Percentiles rank a stretch among this genome's conserved stretches.
These are phyloP conservation scores for Drymonia ruficornis DNA, from an alignment of 2,888 invertebrate species.

Conservation along the genomic window DNA sequence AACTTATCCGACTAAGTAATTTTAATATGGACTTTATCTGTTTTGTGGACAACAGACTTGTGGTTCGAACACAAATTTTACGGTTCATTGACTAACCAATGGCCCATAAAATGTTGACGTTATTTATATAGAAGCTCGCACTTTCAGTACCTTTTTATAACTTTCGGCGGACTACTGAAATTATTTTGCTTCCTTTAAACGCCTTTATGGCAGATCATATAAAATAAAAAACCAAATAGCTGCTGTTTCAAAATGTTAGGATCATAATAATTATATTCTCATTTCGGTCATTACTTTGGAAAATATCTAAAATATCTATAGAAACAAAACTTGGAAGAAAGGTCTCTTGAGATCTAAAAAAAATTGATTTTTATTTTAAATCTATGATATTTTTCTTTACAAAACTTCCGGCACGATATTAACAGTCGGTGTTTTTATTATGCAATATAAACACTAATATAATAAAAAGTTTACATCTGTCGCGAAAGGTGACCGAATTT, in stretches of 20 bases:
- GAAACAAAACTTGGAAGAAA: too few relatives aligned
- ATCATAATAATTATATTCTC: too few relatives aligned
- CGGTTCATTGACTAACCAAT: slow-evolving; percentile 46
- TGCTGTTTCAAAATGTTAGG: too few relatives aligned
- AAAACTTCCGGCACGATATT: too few relatives aligned
- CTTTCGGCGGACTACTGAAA: slow-evolving; percentile 5
- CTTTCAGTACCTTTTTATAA: slow-evolving; percentile 31
- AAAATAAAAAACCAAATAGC: too few relatives aligned
- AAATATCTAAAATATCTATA: too few relatives aligned
- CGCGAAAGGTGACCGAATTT: slow-evolving; percentile 20
- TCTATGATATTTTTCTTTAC: too few relatives aligned
- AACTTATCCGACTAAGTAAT: slow-evolving; percentile 27
- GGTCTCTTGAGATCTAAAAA: too few relatives aligned
- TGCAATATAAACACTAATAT: slow-evolving; percentile 21
- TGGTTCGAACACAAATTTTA: slow-evolving; percentile 50
- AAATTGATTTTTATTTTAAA: too few relatives aligned
- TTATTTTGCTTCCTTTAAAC: too few relatives aligned
- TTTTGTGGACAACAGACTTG: slow-evolving; percentile 42
- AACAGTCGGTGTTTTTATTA: slow-evolving; percentile 17
- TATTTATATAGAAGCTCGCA: slow-evolving; percentile 45
- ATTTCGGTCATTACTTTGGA: too few relatives aligned
- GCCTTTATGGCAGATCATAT: too few relatives aligned
- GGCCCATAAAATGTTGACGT: slow-evolving; percentile 47
- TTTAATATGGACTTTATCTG: slow-evolving; percentile 40
- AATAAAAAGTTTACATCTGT: slow-evolving; percentile 18